Percentiles rank a stretch among this genome's conserved stretches.
Conservation (phyloP, 2,888 invertebrate genomes). For the Rhagonycha lutea region DNA sequence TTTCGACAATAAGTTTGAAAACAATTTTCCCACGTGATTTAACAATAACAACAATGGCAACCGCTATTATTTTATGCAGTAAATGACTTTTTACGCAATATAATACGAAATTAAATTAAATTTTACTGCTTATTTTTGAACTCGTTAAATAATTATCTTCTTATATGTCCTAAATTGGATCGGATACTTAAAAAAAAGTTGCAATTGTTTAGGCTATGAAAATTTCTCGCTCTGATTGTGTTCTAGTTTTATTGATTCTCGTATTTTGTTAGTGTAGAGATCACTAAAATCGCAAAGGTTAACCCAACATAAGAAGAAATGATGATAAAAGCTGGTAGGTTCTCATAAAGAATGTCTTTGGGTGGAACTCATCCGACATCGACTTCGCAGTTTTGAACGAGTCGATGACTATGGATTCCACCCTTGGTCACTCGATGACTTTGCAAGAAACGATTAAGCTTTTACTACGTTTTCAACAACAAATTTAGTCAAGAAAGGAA, state of each 20-base stretch:
- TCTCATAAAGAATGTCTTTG: neutral
- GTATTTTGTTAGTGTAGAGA: neutral
- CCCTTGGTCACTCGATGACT: neutral
- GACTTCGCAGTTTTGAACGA: neutral
- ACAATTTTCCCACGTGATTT: constrained; percentile 30
- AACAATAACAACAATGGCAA: constrained; percentile 30
- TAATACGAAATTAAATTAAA: constrained; percentile 17
- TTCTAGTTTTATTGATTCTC: neutral
- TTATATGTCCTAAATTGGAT: constrained; percentile 22
- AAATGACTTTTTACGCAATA: constrained; percentile 20
- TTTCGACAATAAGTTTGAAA: constrained; percentile 22
- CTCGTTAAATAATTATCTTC: neutral
- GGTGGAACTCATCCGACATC: neutral
- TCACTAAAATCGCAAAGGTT: neutral
- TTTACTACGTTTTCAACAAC: neutral
- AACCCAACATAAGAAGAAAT: neutral
- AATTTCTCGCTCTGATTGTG: neutral
- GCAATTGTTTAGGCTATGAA: neutral
- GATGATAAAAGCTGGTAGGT: neutral
- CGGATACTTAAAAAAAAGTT: constrained; percentile 3
- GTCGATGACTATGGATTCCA: neutral
- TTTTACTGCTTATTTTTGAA: constrained; percentile 12
- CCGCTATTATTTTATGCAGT: constrained; percentile 24
- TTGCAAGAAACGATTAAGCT: neutral
- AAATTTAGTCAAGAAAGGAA: neutral